Evolutionary conservation across 2,797 vertebrate species (phyloP), one percentile per base, ranked within the genome.

Genomic region (Lerista edwardsae): DNA sequence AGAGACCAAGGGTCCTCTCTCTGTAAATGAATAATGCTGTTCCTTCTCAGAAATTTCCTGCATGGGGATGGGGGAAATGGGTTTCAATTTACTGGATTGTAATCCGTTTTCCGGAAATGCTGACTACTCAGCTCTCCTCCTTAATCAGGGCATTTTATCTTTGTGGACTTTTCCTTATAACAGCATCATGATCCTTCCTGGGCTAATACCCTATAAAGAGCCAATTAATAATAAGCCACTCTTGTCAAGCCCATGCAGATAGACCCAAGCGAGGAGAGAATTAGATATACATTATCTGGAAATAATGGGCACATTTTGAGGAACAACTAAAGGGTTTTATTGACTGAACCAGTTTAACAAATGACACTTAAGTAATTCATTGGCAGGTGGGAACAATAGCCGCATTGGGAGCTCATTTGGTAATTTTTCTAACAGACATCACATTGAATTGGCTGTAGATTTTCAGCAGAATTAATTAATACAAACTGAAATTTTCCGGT

Each of bases 131-230:
- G 91, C 87, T 92, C 90, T 88, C 74, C 86, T 93, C 87, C 79
- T 88, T 95, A 95, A 96, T 96, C 94, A 95, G 87, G 94, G 84
- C 92, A 93, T 93, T 95, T 94, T 92, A 89, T 93, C 93, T 94
- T 89, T 91, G 87, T 88, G 92, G 93, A 93, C 89, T 75, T 93
- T 92, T 90, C 91, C 78, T 87, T 92, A 91, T 94, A 88, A 93
- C 86, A 67, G 55, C 62, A 79, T 87, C 75, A 65, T 90, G 94
- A 95, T 95, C 93, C 93, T 90, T 91, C 89, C 87, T 92, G 88
- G n/a, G 90, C 87, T 96, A 93, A 95, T 93, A 92, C 82, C 84
- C 91, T 94, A 91, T 88, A 94, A 95, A 95, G 87, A 93, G 92
- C 93, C 93, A 94, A 96, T 96, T 95, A 95, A 94, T 93, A 93